Base-by-base conservation (phyloP, 2,888 invertebrate species). In the Epiblema foenella region DNA sequence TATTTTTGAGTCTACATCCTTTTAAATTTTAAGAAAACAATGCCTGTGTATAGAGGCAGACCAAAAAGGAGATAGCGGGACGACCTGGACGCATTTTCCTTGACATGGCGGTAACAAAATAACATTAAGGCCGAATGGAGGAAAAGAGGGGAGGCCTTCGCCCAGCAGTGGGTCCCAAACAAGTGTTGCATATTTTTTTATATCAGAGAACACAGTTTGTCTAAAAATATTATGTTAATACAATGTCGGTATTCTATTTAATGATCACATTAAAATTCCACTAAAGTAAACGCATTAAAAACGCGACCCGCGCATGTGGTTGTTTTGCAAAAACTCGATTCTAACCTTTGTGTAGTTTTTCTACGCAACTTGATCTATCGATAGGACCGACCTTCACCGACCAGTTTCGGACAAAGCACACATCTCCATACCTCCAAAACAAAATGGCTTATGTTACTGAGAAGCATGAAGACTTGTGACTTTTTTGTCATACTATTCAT, bases 381-480 rank as follows among this genome's bases (percentile, higher is more conserved):
- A 76, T 79, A 84, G 84, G 78, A 85, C 74, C 79, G 89, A 83
- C 90, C 90, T 90, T 90, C 88, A 79, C 69, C 59, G 62, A 82
- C 89, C 85, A 79, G 88, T 87, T 89, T 85, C 76, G 85, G 83
- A 78, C 81, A 82, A 77, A 80, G 83, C 83, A 84, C 85, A 84
- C 82, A 82, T 82, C 84, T 83, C 76, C 79, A 46, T n/a, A 20
- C 42, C n/a, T 24, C 33, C 10, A 17, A 24, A 24, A n/a, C 46
- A 17, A 24, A 60, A 46, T 10, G 12, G 10, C 24, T n/a, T 42
- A 49, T 9, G 8, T 46, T 7, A 29, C 11, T 49, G n/a, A 46
- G 11, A 29, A 46, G n/a, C 46, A 17, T 17, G 5, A 2, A 11
- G 11, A 29, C n/a, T 46, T 60, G 7, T 29, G 29, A 29, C 46